Evolutionary conservation across 2,797 vertebrate genomes (phyloP), one percentile per base, ranked within the genome.

Genomic region (Cetoscarus ocellatus): DNA sequence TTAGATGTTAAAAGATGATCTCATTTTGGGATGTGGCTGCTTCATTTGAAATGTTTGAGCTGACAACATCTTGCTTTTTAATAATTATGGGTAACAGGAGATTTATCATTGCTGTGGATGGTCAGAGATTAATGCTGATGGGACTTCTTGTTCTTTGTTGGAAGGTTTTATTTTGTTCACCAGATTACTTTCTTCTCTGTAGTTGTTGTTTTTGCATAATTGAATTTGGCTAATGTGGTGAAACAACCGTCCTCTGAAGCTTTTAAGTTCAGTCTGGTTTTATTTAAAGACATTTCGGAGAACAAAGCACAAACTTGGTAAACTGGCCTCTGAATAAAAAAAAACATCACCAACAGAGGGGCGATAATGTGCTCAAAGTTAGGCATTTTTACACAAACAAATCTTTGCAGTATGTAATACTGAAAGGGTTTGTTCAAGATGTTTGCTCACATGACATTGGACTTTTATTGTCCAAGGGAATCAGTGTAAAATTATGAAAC

Each of bases 401-500:
- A 74, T 71, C 52, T 42, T 40, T 77, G 38, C 53, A 81, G 65
- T 44, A 62, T 73, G 42, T 18, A 49, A 67, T 34, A 57, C 42
- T 67, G 10, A 40, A 17, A 51, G 51, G 73, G 53, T 52, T 80
- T 83, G 57, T 70, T 67, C 65, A 78, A 74, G 60, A 83, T 80
- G 62, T 75, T 65, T 45, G 55, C 53, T 75, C 7, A 45, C 51
- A 62, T 75, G 51, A 68, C 67, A 65, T 76, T 57, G 62, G 43
- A 55, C 66, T 73, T 75, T 27, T 50, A 75, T 75, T 60, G 71
- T 80, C 73, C 45, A 56, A 77, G 52, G 12, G 67, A 61, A 63
- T 85, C 71, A 53, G 63, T 63, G 79, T 61, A 48, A 73, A 80
- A 84, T 79, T 38, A 61, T 73, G 61, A 73, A 85, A 84, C 74